Percentiles rank a stretch among this genome's conserved stretches.
These are phyloP conservation scores for Falco novaeseelandiae DNA, from an alignment of 2,797 vertebrate genomes.

Conservation along the genomic window DNA sequence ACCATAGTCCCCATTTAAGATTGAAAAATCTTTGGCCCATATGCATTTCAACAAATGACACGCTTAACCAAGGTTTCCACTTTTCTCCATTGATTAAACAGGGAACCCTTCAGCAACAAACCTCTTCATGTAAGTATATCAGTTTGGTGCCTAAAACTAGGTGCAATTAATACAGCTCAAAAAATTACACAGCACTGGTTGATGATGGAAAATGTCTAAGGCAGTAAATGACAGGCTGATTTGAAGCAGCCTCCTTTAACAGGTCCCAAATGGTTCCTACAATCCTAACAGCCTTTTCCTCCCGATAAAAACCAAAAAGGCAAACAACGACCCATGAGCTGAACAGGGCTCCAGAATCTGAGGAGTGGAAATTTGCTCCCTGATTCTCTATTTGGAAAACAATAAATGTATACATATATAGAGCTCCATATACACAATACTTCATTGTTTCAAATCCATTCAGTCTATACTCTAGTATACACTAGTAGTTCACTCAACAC, in stretches of 20 bases:
- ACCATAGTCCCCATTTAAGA: background rate
- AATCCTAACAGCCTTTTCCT: background rate
- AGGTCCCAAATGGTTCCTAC: background rate
- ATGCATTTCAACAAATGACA: background rate
- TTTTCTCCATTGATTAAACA: background rate
- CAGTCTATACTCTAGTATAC: background rate
- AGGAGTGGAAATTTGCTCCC: background rate
- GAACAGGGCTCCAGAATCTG: background rate
- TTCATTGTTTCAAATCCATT: background rate
- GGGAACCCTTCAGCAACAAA: background rate
- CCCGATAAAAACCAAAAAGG: background rate
- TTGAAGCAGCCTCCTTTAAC: background rate
- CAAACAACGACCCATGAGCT: background rate
- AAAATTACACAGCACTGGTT: background rate
- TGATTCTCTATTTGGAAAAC: background rate
- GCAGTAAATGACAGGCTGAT: background rate
- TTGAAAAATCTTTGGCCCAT: background rate
- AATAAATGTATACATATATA: background rate
- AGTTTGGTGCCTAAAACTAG: background rate
- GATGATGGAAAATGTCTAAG: background rate
- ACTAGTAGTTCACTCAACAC: background rate
- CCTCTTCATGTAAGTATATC: background rate
- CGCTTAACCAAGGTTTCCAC: fast-evolving
- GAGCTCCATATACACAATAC: background rate
- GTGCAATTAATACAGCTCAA: background rate